Base-by-base conservation (phyloP, 2,888 invertebrate species). In the Pteria penguin region DNA sequence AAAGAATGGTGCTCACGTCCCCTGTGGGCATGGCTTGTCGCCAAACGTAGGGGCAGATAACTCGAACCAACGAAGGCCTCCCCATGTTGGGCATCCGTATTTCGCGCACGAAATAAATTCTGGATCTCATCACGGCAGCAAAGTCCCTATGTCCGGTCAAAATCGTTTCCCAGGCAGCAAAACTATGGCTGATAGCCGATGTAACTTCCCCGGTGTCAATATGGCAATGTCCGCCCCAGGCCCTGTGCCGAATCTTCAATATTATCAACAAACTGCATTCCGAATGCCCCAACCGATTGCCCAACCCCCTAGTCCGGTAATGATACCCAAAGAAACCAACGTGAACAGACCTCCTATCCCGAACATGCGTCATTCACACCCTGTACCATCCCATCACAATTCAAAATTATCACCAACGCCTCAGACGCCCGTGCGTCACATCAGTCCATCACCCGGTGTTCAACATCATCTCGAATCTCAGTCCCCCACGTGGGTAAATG, bases 231-330 rank as follows among this genome's bases (percentile, higher is more conserved):
- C 72, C 22, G 63, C n/a, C n/a, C n/a, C 62, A 4, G 72, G 71
- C 4, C 76, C 72, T 2, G 45, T 29, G n/a, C 76, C 76, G 26
- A 33, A 71, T 29, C 60, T 54, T 29, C 52, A 57, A 22, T 76
- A 69, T 32, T 68, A 62, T 63, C 67, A 72, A 55, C 76, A 71
- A 24, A 70, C 70, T 32, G 63, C 68, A 8, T 72, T 72, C 11
- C 72, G 71, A 57, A 68, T 78, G 76, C 84, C 79, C 4, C 81
- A 81, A 76, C 79, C 29, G 79, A 80, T 71, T 79, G 79, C 29
- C 77, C 81, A 14, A 77, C 80, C 3, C 73, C 80, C 18, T 74
- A 81, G 3, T 54, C 75, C 1, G 76, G 80, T 57, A 80, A 79
- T 62, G 79, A 73, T 27, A 33, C 57, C n/a, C n/a, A n/a, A n/a